These are phyloP conservation scores for Xiphophorus birchmanni DNA, from an alignment of 2,797 vertebrate species.

Conservation along the genomic window DNA sequence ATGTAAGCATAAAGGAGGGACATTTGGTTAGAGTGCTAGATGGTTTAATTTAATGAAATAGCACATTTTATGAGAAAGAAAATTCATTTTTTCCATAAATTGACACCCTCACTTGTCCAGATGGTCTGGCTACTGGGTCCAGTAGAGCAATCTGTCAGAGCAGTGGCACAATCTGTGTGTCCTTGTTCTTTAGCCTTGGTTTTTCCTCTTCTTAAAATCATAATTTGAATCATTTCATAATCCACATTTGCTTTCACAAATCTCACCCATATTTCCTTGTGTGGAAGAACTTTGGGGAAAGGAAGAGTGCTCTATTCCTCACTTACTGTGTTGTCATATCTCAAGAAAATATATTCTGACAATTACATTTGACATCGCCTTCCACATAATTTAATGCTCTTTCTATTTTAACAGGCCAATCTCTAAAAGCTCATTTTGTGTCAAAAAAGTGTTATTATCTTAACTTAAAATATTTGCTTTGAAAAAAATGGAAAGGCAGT, in stretches of 20 bases:
- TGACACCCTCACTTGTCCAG: neutral
- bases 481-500: neutral
- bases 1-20: neutral
- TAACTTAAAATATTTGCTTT: neutral
- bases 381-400: no score
- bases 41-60: neutral
- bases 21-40: neutral
- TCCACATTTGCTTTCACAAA: neutral
- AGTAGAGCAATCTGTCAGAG: neutral
- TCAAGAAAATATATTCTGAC: neutral
- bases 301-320: neutral
- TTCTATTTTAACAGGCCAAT: neutral
- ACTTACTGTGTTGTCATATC: neutral
- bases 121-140: neutral
- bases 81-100: neutral
- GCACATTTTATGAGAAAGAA: neutral
- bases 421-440: neutral
- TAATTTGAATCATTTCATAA: neutral
- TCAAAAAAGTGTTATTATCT: neutral
- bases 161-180: neutral
- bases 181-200: neutral
- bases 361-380: neutral
- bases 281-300: neutral
- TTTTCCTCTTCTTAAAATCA: neutral
- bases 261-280: neutral